phyloP scores from a whole-genome alignment of 2,888 invertebrate genomes.

The Drosophila buzzatii region DNA sequence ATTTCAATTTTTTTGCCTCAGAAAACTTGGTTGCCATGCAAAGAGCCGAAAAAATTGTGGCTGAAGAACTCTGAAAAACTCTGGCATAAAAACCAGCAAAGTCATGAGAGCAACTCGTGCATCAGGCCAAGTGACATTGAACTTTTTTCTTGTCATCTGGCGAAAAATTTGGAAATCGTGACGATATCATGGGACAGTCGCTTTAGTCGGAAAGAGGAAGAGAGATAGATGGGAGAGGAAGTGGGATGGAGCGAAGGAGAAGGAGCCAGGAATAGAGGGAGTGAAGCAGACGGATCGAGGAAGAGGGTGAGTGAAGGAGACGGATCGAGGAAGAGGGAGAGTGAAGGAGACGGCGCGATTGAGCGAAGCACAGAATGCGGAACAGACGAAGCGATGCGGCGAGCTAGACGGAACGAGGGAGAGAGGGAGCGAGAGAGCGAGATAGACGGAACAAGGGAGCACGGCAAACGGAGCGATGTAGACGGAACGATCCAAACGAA shows the following conservation, averaged over 20 bases:
- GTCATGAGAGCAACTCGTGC: conserved; percentile 28
- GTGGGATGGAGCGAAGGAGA: neutral
- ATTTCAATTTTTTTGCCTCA: conserved; percentile 11
- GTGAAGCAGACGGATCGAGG: neutral
- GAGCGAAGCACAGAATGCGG: no score
- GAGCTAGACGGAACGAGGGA: no score
- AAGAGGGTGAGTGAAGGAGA: neutral
- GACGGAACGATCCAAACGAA: no score
- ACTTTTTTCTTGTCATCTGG: conserved; percentile 11
- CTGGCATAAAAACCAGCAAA: conserved; percentile 6
- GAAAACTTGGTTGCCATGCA: conserved; percentile 10
- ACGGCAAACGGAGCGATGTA: no score
- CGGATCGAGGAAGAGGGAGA: neutral
- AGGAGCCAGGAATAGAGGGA: neutral
- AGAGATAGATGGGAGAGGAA: no score
- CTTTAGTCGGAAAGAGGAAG: neutral
- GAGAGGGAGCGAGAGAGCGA: no score
- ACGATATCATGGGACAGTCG: conserved; percentile 3
- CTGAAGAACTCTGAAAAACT: neutral
- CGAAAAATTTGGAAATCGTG: conserved; percentile 12
- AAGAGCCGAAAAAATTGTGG: neutral
- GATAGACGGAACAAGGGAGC: no score
- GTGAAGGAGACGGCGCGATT: no score
- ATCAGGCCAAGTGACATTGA: conserved; percentile 9
- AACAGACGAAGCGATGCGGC: no score